Base-by-base conservation (phyloP, 1,140 invertebrate species). In the Chironomus striatipennis region DNA sequence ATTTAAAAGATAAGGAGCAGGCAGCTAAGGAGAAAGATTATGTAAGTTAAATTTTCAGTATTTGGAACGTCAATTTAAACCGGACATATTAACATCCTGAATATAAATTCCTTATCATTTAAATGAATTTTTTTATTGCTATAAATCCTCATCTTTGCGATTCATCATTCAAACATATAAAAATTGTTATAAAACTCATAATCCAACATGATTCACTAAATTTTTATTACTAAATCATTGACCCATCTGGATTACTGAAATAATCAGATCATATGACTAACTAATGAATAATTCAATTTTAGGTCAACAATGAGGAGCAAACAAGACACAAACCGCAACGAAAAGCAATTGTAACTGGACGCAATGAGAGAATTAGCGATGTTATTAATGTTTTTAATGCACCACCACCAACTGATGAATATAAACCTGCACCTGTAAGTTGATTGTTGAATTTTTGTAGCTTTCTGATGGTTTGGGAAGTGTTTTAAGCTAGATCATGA, bases 1-100 rank as follows among this genome's bases (percentile, higher is more conserved):
- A 89, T 75, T 78, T 83, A 74, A 81, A 84, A 20, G 86, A 88
- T 81, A 81, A 84, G 64, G 80, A 85, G 74, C 81, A 85, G 75
- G 83, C 83, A 21, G 77, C 81, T 10, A 81, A 83, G 77, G 77
- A 80, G 75, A 83, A 85, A 47, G 43, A 79, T 77, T 75, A 76
- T 73, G 75, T 79, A 77, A 8, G 9, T 34, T 43, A 2, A 43
- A 43, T 0, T 18, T 8, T 77, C 78, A 5, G 80, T 80, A 57
- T 47, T 43, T 47, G n/a, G 5, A 34, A 34, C 1, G 1, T 34
- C 5, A 2, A 34, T 34, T 34, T 34, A 34, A 34, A 5, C 24
- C 24, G 24, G 24, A 34, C 1, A 34, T 34, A 34, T 34, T 34
- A 1, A 34, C 24, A 34, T 34, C 24, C n/a, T n/a, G n/a, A n/a